Conservation (phyloP, 2,888 invertebrate species). For the Magallana nippona region DNA sequence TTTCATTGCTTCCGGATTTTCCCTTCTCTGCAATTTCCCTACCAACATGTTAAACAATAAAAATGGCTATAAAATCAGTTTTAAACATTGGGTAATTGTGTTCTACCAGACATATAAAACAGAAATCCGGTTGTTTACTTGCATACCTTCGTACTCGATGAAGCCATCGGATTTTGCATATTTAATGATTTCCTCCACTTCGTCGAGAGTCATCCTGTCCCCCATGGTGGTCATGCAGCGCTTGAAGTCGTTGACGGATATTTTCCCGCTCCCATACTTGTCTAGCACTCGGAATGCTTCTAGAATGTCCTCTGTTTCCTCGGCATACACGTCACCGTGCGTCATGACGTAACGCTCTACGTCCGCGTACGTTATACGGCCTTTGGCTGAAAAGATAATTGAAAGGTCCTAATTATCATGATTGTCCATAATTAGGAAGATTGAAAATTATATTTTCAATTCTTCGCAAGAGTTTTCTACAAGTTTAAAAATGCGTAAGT, state of each 20-base stretch:
- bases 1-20: no score
- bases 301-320: constrained; percentile 70
- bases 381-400: constrained; percentile 62
- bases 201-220: constrained; percentile 72
- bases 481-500: no score
- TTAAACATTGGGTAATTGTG: no score
- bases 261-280: constrained; percentile 68
- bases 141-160: constrained; percentile 70
- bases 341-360: constrained; percentile 70
- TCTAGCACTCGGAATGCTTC: constrained; percentile 72
- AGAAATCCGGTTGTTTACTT: background rate
- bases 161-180: constrained; percentile 66
- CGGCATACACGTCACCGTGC: constrained; percentile 66
- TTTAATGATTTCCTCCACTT: constrained; percentile 71
- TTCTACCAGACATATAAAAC: background rate
- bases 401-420: background rate
- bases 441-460: no score
- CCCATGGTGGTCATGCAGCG: constrained; percentile 74
- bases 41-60: no score
- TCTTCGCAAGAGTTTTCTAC: no score
- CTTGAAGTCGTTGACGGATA: constrained; percentile 70
- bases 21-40: no score
- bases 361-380: constrained; percentile 69
- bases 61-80: no score
- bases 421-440: no score